Base-by-base conservation (phyloP, 2,888 invertebrate genomes). In the Tortrix viridana region DNA sequence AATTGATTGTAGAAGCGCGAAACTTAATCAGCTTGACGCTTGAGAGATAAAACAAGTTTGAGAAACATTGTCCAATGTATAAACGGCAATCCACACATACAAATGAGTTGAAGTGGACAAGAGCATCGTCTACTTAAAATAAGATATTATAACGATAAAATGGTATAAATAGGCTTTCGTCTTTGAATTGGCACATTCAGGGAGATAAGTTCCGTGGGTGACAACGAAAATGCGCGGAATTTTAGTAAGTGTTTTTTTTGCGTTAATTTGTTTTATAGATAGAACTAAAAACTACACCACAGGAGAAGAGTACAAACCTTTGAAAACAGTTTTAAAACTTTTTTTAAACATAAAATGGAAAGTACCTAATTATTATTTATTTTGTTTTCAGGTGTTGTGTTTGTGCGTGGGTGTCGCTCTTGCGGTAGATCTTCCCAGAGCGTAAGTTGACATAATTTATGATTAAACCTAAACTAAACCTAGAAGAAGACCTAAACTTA, bases 81-180 rank as follows among this genome's bases (percentile, higher is more conserved):
- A 79, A 82, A 76, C 81, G 79, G 82, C 83, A 76, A 77, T 74
- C 75, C 74, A 69, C 77, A 80, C 79, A 86, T 87, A 82, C 82
- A 81, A 83, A 88, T 86, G 83, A 81, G 83, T 81, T 67, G 79
- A 85, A 82, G 82, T 82, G 73, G 79, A 80, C 76, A 79, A 77
- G 76, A 76, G 80, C 79, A 80, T 81, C 77, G 71, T 72, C 69
- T 74, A 80, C 80, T 79, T 84, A 76, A 84, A 85, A 84, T 83
- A 80, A 81, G 80, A 81, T 79, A 60, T 53, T 53, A 60, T 32
- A 32, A 32, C 32, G 70, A 73, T 81, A 88, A 88, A 86, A 89
- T 82, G 81, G 85, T 91, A 91, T 90, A 91, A 85, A 91, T 87
- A 90, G 81, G 82, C 79, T 76, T 79, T 78, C 77, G 75, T 77